Conservation (phyloP, 2,888 invertebrate species). For the Tiphia femorata region DNA sequence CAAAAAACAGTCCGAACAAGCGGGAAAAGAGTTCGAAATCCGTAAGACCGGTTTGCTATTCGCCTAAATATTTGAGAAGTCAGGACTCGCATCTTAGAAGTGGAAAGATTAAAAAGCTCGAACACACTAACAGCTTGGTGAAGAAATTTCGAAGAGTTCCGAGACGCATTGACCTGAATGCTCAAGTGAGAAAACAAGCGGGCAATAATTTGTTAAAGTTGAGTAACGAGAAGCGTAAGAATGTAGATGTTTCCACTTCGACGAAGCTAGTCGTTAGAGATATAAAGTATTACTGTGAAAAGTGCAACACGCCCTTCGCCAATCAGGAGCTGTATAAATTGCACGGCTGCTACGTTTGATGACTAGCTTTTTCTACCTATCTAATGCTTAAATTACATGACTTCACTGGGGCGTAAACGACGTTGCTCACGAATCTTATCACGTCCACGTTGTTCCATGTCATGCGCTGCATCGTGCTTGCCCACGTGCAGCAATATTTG, state of each 20-base stretch:
- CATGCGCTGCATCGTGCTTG: no score
- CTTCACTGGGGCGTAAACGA: not conserved
- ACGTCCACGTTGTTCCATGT: no score
- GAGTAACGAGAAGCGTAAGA: conserved; percentile 5
- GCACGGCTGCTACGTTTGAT: conserved; percentile 53
- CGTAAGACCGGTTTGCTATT: conserved; percentile 5
- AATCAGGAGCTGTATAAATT: conserved; percentile 50
- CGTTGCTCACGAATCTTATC: no score
- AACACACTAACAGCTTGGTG: conserved; percentile 6
- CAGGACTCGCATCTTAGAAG: conserved; percentile 47
- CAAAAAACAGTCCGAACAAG: no score
- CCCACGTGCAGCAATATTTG: no score
- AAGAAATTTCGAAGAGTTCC: conserved; percentile 11
- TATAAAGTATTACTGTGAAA: conserved; percentile 52
- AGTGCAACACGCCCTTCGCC: conserved; percentile 46
- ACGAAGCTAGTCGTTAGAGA: conserved; percentile 27
- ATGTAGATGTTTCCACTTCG: conserved; percentile 10
- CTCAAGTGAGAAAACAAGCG: not conserved
- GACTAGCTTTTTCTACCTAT: not conserved
- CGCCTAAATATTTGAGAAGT: conserved; percentile 47
- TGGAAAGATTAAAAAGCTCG: conserved; percentile 41
- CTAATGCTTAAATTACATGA: not conserved
- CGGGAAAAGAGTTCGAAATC: not conserved
- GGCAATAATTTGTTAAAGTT: not conserved
- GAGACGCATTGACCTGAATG: not conserved